phyloP scores from a whole-genome alignment of 2,888 invertebrate species.

The Thalpophila matura region DNA sequence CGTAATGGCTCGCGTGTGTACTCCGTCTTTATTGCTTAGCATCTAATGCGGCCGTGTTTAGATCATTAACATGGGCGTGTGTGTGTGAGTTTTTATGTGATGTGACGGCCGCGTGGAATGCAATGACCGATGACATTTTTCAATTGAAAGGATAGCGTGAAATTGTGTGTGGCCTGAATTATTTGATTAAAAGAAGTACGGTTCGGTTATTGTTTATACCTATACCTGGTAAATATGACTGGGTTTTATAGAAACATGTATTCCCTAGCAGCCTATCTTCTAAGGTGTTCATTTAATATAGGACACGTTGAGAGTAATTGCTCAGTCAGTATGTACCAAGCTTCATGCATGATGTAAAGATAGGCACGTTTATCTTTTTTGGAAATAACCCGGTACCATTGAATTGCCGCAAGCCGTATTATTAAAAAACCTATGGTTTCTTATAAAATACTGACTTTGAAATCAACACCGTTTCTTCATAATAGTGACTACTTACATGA shows the following conservation, averaged over 20 bases:
- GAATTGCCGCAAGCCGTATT: too few relatives aligned
- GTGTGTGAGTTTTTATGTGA: conserved; percentile 34
- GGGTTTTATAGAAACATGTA: background rate
- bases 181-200: conserved; percentile 32
- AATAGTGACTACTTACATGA: background rate
- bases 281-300: too few relatives aligned
- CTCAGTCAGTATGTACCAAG: too few relatives aligned
- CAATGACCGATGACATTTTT: conserved; percentile 57
- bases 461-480: background rate
- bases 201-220: background rate
- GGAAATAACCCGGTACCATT: too few relatives aligned
- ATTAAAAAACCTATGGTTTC: too few relatives aligned
- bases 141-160: conserved; percentile 46
- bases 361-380: too few relatives aligned
- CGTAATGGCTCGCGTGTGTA: conserved; percentile 56
- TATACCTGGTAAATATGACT: conserved; percentile 17
- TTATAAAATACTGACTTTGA: background rate
- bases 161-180: conserved; percentile 48
- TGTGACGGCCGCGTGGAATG: conserved; percentile 43
- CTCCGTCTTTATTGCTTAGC: conserved; percentile 62
- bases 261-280: background rate
- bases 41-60: conserved; percentile 61
- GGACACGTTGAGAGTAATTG: too few relatives aligned
- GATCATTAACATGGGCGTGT: conserved; percentile 53
- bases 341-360: too few relatives aligned